These are phyloP conservation scores for Steinernema khuongi DNA, from an alignment of 1,140 invertebrate species.

Conservation along the genomic window DNA sequence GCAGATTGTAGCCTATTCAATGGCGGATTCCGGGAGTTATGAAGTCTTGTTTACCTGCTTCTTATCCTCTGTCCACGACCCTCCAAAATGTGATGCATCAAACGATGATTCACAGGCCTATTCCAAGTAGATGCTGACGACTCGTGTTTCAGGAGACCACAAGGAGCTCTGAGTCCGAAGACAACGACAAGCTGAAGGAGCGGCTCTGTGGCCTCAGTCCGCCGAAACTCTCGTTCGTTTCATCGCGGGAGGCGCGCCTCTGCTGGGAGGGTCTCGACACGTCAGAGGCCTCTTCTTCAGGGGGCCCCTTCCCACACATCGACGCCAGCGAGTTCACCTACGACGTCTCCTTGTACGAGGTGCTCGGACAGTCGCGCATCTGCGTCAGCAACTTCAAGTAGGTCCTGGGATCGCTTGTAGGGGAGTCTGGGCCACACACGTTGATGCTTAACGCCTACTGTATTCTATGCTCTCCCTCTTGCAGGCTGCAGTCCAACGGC, in stretches of 20 bases:
- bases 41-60: too few relatives aligned
- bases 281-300: slow-evolving; percentile 49
- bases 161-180: slow-evolving; percentile 41
- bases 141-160: background rate
- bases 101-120: too few relatives aligned
- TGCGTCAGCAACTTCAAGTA: slow-evolving; percentile 27
- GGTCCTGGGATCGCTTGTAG: background rate
- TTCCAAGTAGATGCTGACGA: too few relatives aligned
- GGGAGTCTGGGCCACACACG: background rate
- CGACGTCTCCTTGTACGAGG: slow-evolving; percentile 49
- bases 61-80: too few relatives aligned
- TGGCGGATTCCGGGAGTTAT: too few relatives aligned
- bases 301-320: slow-evolving; percentile 57
- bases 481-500: background rate
- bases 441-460: background rate
- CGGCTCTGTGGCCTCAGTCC: slow-evolving; percentile 42
- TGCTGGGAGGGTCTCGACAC: slow-evolving; percentile 54
- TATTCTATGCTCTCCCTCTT: background rate
- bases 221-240: slow-evolving; percentile 35
- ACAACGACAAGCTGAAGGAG: slow-evolving; percentile 46
- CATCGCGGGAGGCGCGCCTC: slow-evolving; percentile 40
- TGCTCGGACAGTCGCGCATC: slow-evolving; percentile 4
- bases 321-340: slow-evolving; percentile 51
- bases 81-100: too few relatives aligned
- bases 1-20: too few relatives aligned